These are phyloP conservation scores for Amazona guildingii DNA, from an alignment of 2,113 vertebrate genomes.

Conservation along the genomic window DNA sequence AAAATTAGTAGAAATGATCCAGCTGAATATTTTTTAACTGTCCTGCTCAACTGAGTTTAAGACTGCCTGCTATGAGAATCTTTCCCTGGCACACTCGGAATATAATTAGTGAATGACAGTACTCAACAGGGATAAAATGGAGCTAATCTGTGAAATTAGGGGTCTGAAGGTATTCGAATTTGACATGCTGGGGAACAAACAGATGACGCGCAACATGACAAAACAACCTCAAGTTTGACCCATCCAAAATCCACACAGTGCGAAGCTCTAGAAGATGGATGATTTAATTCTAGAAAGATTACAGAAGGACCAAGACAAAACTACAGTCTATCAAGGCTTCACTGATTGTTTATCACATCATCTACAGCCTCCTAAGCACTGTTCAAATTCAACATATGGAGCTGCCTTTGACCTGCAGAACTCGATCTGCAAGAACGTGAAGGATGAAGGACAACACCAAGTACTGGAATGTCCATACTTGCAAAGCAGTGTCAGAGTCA, in stretches of 20 bases:
- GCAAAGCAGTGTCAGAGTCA: neutral
- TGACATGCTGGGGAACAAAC: neutral
- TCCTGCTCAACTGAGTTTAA: neutral
- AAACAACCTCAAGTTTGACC: neutral
- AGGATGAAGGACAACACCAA: neutral
- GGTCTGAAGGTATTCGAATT: neutral
- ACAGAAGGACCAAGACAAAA: neutral
- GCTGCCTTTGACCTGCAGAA: neutral
- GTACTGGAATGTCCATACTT: neutral
- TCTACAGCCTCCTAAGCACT: neutral
- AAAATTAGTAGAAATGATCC: neutral
- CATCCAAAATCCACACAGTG: neutral
- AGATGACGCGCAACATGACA: neutral
- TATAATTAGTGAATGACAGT: neutral
- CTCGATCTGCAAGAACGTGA: neutral
- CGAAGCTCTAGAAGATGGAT: neutral
- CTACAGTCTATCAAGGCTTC: neutral
- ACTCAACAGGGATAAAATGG: neutral
- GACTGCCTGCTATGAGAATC: neutral
- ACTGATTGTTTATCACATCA: neutral
- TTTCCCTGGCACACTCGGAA: neutral
- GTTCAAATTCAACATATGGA: neutral
- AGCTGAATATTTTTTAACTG: neutral
- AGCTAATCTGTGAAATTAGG: neutral
- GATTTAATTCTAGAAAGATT: neutral